Conservation (phyloP, 53 echinoderm and acorn worm genomes). For the Astropecten irregularis region DNA sequence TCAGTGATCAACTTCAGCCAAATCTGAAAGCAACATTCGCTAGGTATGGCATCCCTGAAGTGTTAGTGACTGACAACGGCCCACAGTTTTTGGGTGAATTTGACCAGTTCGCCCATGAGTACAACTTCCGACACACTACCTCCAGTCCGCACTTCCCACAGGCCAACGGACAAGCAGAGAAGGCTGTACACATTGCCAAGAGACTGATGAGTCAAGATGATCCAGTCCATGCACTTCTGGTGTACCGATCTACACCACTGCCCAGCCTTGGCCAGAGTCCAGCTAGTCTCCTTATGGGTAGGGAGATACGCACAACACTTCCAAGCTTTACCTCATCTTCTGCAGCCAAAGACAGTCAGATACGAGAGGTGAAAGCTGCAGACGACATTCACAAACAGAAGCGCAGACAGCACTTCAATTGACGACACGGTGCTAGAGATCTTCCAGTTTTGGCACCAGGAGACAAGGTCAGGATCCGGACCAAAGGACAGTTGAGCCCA, state of each 20-base stretch:
- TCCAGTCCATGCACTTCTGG: constrained; percentile 7
- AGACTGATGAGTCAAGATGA: constrained; percentile 27
- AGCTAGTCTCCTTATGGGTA: neutral
- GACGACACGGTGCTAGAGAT: neutral
- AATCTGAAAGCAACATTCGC: constrained; percentile 60
- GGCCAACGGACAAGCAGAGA: too few relatives aligned
- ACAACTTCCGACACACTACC: constrained; percentile 48
- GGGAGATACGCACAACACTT: constrained; percentile 9
- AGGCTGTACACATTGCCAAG: too few relatives aligned
- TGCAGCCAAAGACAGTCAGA: neutral
- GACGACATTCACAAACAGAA: neutral
- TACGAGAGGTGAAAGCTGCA: neutral
- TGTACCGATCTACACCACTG: neutral
- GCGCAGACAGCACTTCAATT: too few relatives aligned
- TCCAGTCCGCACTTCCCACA: constrained; percentile 54
- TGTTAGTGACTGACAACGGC: constrained; percentile 59
- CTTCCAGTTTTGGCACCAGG: neutral
- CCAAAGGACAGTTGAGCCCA: constrained; percentile 1
- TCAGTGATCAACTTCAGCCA: constrained; percentile 49
- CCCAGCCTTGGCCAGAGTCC: neutral
- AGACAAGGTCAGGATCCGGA: neutral
- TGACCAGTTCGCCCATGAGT: constrained; percentile 22
- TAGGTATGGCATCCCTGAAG: constrained; percentile 50
- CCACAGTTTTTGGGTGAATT: constrained; percentile 56
- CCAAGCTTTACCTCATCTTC: neutral